Percentiles rank a stretch among this genome's conserved stretches.
Conservation (phyloP, 1,140 invertebrate species). For the Drosophila truncata region DNA sequence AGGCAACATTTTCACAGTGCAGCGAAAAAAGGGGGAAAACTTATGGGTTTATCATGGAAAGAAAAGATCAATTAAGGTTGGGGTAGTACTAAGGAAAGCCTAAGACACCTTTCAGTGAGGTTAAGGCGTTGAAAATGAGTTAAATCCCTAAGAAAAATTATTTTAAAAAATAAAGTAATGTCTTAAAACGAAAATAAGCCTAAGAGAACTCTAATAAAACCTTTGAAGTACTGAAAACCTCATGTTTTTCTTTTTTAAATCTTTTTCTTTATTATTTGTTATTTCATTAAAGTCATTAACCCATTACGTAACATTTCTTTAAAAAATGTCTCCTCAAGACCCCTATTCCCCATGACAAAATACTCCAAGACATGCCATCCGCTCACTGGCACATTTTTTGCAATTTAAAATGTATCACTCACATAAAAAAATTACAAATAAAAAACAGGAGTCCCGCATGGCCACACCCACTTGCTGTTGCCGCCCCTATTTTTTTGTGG, state of each 20-base stretch:
- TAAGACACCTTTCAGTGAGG: too few relatives aligned
- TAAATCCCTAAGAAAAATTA: neutral
- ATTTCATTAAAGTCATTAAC: neutral
- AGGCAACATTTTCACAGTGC: constrained; percentile 51
- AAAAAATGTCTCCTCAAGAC: neutral
- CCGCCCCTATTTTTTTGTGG: constrained; percentile 29
- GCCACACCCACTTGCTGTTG: constrained; percentile 51
- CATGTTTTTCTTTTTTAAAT: neutral
- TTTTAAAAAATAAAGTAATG: too few relatives aligned
- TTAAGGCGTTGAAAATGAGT: too few relatives aligned
- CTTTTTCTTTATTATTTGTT: neutral
- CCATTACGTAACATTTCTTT: neutral
- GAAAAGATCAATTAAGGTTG: neutral
- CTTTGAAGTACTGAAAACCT: neutral
- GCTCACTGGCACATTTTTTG: constrained; percentile 41
- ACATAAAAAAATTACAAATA: neutral
- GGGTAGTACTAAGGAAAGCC: too few relatives aligned
- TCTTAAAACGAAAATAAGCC: neutral
- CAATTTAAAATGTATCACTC: constrained; percentile 70
- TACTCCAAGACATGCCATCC: constrained; percentile 30
- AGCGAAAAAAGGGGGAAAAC: constrained; percentile 4
- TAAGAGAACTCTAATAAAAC: too few relatives aligned
- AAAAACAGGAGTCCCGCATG: constrained; percentile 32
- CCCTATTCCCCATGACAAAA: constrained; percentile 26
- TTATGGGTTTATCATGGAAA: neutral